phyloP scores from a whole-genome alignment of 1,140 invertebrate genomes.

The Eulimnadia texana region DNA sequence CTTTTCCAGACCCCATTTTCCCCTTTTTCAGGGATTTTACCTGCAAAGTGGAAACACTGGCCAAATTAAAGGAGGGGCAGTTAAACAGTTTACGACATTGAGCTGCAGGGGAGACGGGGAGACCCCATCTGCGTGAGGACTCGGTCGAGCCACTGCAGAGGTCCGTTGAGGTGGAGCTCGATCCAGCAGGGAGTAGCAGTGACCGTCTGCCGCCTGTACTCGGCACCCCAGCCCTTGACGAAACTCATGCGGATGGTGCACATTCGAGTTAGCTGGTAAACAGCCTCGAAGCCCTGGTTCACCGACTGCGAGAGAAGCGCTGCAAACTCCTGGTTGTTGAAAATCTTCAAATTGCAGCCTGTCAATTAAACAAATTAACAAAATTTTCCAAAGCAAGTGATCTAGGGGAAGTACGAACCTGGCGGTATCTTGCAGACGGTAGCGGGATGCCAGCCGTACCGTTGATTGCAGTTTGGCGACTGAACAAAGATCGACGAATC shows the following conservation, averaged over 20 bases:
- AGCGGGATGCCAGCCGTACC: slow-evolving; percentile 96
- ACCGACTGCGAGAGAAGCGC: slow-evolving; percentile 89
- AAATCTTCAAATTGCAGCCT: slow-evolving; percentile 98
- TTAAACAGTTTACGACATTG: slow-evolving; percentile 80
- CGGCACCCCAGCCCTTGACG: slow-evolving; percentile 97
- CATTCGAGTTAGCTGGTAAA: slow-evolving; percentile 94
- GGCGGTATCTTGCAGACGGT: slow-evolving; percentile 99
- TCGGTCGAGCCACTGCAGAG: slow-evolving; percentile 91
- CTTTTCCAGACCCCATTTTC: too few relatives aligned
- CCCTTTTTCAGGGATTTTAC: too few relatives aligned
- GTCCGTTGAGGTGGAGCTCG: slow-evolving; percentile 94
- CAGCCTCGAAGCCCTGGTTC: slow-evolving; percentile 94
- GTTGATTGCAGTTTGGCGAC: slow-evolving; percentile 95
- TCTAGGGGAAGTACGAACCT: slow-evolving; percentile 37
- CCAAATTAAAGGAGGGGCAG: too few relatives aligned
- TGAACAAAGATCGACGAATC: slow-evolving; percentile 98
- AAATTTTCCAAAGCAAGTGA: not conserved
- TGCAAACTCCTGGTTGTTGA: slow-evolving; percentile 98
- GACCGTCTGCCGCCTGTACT: slow-evolving; percentile 91
- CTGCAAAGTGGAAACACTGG: too few relatives aligned
- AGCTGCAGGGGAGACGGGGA: slow-evolving; percentile 79
- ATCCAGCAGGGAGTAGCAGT: slow-evolving; percentile 99
- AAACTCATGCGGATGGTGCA: slow-evolving; percentile 99
- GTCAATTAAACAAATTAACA: slow-evolving; percentile 22
- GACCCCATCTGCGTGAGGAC: slow-evolving; percentile 96